These are phyloP conservation scores for Ceriagrion tenellum DNA, from an alignment of 2,888 invertebrate species.

Conservation along the genomic window DNA sequence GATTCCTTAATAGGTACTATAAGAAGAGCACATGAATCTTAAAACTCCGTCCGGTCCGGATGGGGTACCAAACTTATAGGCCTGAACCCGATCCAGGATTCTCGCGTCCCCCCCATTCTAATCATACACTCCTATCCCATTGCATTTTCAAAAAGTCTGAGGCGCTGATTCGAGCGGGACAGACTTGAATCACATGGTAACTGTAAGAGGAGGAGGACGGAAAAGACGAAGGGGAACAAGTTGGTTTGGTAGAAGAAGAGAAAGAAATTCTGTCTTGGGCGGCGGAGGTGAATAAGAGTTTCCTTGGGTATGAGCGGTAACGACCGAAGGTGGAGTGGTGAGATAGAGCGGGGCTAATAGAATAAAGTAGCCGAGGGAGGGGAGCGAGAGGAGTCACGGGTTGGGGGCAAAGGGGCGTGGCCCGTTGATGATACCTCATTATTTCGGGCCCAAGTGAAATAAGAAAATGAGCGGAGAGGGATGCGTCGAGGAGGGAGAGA, in stretches of 20 bases:
- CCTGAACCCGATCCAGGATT: too few relatives aligned
- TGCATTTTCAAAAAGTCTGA: too few relatives aligned
- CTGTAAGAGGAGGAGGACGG: neutral
- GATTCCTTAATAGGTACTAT: too few relatives aligned
- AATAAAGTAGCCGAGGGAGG: neutral
- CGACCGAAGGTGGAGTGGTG: neutral
- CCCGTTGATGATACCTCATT: neutral
- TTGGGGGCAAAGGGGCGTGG: neutral
- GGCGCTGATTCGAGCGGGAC: too few relatives aligned
- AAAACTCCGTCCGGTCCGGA: too few relatives aligned
- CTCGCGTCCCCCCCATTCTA: too few relatives aligned
- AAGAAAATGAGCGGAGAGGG: neutral
- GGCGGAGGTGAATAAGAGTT: neutral
- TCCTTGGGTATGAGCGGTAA: neutral
- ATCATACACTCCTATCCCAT: too few relatives aligned
- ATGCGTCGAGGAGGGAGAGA: neutral
- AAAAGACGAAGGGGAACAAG: neutral
- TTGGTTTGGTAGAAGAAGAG: neutral
- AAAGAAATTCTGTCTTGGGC: neutral
- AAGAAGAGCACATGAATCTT: too few relatives aligned
- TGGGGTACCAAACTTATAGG: too few relatives aligned
- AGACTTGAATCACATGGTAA: too few relatives aligned
- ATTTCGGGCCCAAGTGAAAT: neutral
- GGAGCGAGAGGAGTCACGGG: neutral
- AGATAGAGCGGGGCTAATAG: neutral